Percentiles rank a stretch among this genome's conserved stretches.
Conservation (phyloP, 2,113 vertebrate genomes). For the Corydoras sp. region DNA sequence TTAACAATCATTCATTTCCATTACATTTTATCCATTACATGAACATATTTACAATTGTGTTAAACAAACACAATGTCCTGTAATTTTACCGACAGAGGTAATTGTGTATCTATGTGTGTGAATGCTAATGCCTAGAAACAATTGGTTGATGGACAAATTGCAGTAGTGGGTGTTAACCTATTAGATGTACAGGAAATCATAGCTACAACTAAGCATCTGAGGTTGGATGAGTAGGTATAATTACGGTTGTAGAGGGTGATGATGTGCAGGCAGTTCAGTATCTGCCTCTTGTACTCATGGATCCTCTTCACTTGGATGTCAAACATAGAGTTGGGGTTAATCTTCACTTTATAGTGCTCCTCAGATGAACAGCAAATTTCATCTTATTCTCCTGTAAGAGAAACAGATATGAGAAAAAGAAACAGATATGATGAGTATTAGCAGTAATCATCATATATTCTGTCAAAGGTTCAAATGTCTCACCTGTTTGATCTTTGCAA, state of each 20-base stretch:
- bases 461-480: conserved; percentile 1
- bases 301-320: conserved; percentile 90
- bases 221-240: neutral
- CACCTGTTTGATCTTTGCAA: conserved; percentile 89
- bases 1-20: too few species aligned
- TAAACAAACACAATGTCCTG: too few species aligned
- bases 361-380: conserved; percentile 79
- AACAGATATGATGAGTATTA: neutral
- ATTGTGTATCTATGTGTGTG: too few species aligned
- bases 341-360: conserved; percentile 82
- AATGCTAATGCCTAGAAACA: too few species aligned
- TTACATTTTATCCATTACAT: too few species aligned
- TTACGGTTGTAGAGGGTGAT: conserved; percentile 87
- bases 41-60: too few species aligned
- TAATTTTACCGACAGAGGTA: too few species aligned
- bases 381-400: conserved; percentile 80
- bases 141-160: too few species aligned
- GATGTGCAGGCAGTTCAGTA: conserved; percentile 86
- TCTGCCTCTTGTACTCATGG: conserved; percentile 87
- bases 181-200: too few species aligned
- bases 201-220: neutral
- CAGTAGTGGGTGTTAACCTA: too few species aligned
- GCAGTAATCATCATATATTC: neutral
- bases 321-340: conserved; percentile 88
- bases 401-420: neutral